Evolutionary conservation across 53 echinoderm and acorn worm species (phyloP), one percentile per base, ranked within the genome.

Genomic region (Arbacia lixula): DNA sequence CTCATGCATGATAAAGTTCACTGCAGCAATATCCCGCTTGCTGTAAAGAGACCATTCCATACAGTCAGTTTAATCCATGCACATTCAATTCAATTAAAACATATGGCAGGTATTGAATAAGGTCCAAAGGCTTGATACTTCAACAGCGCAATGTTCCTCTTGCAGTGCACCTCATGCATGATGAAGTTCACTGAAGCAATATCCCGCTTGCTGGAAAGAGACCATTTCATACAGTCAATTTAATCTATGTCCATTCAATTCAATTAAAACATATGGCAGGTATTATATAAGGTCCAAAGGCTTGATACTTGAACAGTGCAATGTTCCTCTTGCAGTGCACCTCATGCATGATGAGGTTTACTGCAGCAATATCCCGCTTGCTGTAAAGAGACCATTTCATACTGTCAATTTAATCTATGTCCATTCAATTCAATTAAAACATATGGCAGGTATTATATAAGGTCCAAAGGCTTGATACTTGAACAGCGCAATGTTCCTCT

Each of bases 1-100:
- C 53, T 96, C 89, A 71, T 96, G 96, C 90, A 91, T 96, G 27
- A 96, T 53, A 66, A 68, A 96, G 73, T 96, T 96, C 20, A 67
- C 49, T 3, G 87, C 63, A n/a, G 96, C 93, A 73, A 96, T 96
- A 54, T 96, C 96, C n/a, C 89, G 89, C 75, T 96, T 96, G 93
- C 96, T 96, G 79, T 0, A 60, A 78, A 25, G 35, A 34, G 53
- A 4, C n/a, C n/a, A n/a, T n/a, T n/a, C n/a, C n/a, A n/a, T n/a
- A n/a, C n/a, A n/a, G n/a, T n/a, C n/a, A n/a, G n/a, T n/a, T n/a
- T n/a, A n/a, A n/a, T n/a, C n/a, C n/a, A n/a, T n/a, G n/a, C n/a
- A n/a, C n/a, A n/a, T n/a, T n/a, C n/a, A n/a, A n/a, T n/a, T n/a
- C n/a, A n/a, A n/a, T n/a, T n/a, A n/a, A n/a, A n/a, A n/a, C n/a